Evolutionary conservation across 23 tunicate genomes (phyloP), one percentile per base, ranked within the genome.

Genomic region (Styela plicata): DNA sequence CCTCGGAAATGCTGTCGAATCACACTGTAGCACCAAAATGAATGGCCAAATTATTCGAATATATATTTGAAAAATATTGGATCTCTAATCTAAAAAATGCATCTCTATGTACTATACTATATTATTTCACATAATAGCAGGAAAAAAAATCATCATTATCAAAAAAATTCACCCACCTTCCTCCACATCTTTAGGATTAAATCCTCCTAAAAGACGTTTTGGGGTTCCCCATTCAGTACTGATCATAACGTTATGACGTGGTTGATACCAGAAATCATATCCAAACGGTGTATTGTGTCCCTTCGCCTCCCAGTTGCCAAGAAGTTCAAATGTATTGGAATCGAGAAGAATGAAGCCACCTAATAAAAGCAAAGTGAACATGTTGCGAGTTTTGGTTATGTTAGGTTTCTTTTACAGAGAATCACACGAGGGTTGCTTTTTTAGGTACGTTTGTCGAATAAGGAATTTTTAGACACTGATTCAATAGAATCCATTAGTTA

Each of bases 171-270:
- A 85, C 84, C 10, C 25, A 83, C 92, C 92, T 44, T 71, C 81
- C 37, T 34, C 83, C 27, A 88, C 87, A 67, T 88, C 92, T 23
- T 80, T 80, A 5, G 87, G 87, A 26, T 83, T 70, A 79, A 88
- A 88, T 1, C 92, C 92, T 28, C 61, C 16, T 16, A 88, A 32
- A 1, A 88, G 73, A 24, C 69, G 75, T 73, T 88, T 88, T 3
- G 92, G 92, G 26, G 87, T 78, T 52, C 92, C 92, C 92, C 92
- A 88, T 44, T 83, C 92, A 1, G 92, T 88, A 63, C 92, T 88
- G 79, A 88, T 88, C 92, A 88, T 83, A 34, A 88, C 92, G 62
- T 88, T 88, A 36, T 88, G 92, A 61, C 92, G 79, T 18, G 92
- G 92, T 78, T 88, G 92, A 63, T 88, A 88, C 92, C 92, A 88